A percentile compares a stretch with the other conserved stretches of the same genome.
These are phyloP conservation scores for Drosophila austrosaltans DNA, from an alignment of 2,888 invertebrate genomes.

Conservation along the genomic window DNA sequence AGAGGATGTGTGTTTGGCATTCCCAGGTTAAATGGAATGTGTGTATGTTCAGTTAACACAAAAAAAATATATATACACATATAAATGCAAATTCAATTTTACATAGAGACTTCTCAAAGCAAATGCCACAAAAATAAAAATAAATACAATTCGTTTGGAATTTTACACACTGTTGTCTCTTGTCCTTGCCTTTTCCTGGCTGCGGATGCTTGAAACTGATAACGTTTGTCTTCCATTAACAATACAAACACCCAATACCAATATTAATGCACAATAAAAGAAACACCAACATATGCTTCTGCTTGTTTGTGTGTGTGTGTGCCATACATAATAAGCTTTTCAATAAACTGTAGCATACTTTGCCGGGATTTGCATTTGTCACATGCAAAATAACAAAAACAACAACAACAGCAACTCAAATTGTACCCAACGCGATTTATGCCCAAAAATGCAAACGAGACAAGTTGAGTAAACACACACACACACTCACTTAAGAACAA, in stretches of 20 bases:
- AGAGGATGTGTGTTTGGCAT: constrained; percentile 1
- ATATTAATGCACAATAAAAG: constrained; percentile 22
- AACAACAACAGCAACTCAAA: not conserved
- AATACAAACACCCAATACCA: constrained; percentile 45
- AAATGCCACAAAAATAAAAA: constrained; percentile 27
- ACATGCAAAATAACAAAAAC: constrained; percentile 32
- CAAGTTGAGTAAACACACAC: constrained; percentile 7
- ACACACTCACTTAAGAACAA: constrained; percentile 23
- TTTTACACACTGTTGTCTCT: not conserved
- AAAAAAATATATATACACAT: not conserved
- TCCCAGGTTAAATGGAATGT: constrained; percentile 6
- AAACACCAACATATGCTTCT: not conserved
- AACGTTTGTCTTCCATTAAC: constrained; percentile 64
- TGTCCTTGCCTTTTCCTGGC: constrained; percentile 24
- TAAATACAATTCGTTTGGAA: constrained; percentile 37
- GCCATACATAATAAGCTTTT: constrained; percentile 45
- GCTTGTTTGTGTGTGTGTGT: not conserved
- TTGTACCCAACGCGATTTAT: constrained; percentile 40
- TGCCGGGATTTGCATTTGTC: constrained; percentile 43
- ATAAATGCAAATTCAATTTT: constrained; percentile 44
- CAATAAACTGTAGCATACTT: constrained; percentile 54
- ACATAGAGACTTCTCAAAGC: constrained; percentile 12
- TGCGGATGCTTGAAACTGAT: constrained; percentile 46
- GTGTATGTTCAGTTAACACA: not conserved
- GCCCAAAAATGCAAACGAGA: constrained; percentile 25